phyloP scores from a whole-genome alignment of 2,888 invertebrate species.

The Eupithecia subumbrata region DNA sequence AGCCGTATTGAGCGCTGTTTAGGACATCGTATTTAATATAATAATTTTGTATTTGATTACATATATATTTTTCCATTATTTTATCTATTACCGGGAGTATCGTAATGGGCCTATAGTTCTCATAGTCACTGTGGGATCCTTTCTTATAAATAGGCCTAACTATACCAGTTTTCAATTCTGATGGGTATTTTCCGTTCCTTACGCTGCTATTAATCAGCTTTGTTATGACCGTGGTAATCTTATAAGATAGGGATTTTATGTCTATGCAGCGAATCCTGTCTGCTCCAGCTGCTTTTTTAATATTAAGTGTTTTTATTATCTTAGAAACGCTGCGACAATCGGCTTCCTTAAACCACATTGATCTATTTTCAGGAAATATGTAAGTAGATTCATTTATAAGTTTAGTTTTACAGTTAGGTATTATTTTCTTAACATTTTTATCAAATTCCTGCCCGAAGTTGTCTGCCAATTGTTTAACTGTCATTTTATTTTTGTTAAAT shows the following conservation, averaged over 20 bases:
- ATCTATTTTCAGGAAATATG: not conserved
- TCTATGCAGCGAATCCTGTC: not conserved
- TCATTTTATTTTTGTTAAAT: conserved; percentile 20
- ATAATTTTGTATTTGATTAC: too few species aligned
- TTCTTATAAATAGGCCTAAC: conserved; percentile 5
- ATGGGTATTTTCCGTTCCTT: not conserved
- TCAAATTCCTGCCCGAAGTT: conserved; percentile 24
- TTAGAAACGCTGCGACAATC: not conserved
- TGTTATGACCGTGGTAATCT: not conserved
- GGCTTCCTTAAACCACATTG: not conserved
- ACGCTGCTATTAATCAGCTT: conserved; percentile 7
- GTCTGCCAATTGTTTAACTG: conserved; percentile 18
- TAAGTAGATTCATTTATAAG: conserved; percentile 2
- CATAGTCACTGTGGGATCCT: not conserved
- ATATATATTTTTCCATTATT: too few species aligned
- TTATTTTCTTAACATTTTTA: conserved; percentile 18
- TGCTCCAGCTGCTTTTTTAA: not conserved
- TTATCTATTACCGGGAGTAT: not conserved
- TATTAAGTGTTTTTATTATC: not conserved
- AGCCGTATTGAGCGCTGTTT: too few species aligned
- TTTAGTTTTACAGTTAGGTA: conserved; percentile 12
- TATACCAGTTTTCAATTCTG: not conserved
- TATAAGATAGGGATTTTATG: not conserved
- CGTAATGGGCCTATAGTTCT: not conserved
- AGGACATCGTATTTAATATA: too few species aligned